Evolutionary conservation across 2,888 invertebrate species (phyloP).

Genomic region (Crematogaster levior): DNA sequence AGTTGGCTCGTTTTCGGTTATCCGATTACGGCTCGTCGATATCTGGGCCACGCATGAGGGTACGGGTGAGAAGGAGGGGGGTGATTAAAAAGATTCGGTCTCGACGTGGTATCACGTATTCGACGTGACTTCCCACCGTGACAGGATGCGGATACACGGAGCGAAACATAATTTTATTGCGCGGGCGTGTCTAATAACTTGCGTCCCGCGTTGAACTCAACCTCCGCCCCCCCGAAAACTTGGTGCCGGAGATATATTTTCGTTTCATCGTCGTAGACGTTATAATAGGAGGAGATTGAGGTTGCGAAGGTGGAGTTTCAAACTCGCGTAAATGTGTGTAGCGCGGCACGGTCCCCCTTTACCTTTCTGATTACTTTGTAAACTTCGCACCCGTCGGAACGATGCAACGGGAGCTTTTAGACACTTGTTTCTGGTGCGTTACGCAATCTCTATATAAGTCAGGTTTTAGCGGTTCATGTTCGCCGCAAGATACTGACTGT

Average conservation of each 20-base stretch:
- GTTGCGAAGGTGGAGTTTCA: constrained; percentile 65
- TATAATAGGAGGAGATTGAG: constrained; percentile 58
- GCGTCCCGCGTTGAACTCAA: constrained; percentile 16
- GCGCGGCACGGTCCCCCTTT: constrained; percentile 63
- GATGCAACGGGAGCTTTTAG: constrained; percentile 69
- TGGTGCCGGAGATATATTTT: constrained; percentile 58
- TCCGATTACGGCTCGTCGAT: constrained; percentile 6
- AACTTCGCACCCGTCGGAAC: constrained; percentile 64
- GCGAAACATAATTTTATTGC: constrained; percentile 21
- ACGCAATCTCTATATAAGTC: constrained; percentile 50
- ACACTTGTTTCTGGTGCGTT: constrained; percentile 60
- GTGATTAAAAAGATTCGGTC: constrained; percentile 34
- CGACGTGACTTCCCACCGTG: constrained; percentile 37
- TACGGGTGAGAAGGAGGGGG: neutral
- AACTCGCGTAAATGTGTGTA: constrained; percentile 69
- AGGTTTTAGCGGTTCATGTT: constrained; percentile 20
- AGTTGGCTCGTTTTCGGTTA: constrained; percentile 48
- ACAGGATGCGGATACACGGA: constrained; percentile 1
- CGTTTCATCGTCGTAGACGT: constrained; percentile 59
- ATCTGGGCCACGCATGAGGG: neutral
- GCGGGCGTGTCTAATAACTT: constrained; percentile 56
- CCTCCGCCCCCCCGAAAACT: constrained; percentile 42
- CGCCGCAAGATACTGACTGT: constrained; percentile 13
- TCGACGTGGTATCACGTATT: constrained; percentile 40
- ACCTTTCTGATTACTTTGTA: constrained; percentile 73